Conservation (phyloP, 2,797 vertebrate genomes). For the Hemibagrus guttatus region DNA sequence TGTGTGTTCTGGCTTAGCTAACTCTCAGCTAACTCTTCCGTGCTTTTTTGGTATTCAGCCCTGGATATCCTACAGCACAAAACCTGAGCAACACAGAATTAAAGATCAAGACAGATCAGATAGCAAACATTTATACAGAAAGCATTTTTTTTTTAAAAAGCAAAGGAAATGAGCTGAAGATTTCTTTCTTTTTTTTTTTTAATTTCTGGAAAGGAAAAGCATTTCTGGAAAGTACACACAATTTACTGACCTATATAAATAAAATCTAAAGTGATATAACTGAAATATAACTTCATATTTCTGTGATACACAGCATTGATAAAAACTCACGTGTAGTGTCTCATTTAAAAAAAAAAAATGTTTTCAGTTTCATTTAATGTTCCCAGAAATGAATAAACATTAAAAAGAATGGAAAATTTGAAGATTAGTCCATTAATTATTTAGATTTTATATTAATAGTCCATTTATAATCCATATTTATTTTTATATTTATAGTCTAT, state of each 20-base stretch:
- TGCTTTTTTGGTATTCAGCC: constrained; percentile 12
- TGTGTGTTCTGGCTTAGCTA: not conserved
- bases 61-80: not conserved
- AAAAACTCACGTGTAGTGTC: not conserved
- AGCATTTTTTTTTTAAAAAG: not conserved
- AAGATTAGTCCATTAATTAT: not conserved
- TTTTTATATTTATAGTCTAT: too few species aligned
- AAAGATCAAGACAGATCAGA: not conserved
- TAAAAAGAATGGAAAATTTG: not conserved
- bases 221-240: not conserved
- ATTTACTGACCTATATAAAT: not conserved
- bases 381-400: not conserved
- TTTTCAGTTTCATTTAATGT: not conserved
- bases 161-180: not conserved
- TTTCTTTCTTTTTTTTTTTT: too few species aligned
- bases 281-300: not conserved
- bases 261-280: not conserved
- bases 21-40: not conserved
- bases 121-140: not conserved
- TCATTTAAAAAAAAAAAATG: not conserved
- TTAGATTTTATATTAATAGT: too few species aligned
- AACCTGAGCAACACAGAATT: not conserved
- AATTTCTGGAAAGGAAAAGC: not conserved
- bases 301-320: not conserved
- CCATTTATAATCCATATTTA: too few species aligned